Conservation (phyloP, 2,797 vertebrate species). For the Acanthurus lineatus region DNA sequence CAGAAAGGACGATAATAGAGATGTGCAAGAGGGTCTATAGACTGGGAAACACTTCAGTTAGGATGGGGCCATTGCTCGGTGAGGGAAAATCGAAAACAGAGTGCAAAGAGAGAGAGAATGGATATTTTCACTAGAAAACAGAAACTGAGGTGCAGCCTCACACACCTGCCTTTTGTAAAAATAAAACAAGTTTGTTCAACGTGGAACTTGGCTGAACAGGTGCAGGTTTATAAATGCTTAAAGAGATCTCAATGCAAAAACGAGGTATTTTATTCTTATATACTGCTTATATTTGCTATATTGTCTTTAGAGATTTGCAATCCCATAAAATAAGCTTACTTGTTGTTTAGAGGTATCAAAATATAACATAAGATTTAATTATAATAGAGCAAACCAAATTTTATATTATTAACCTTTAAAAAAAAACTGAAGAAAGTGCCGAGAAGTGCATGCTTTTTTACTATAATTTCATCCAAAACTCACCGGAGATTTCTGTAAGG, state of each 20-base stretch:
- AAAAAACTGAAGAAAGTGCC: neutral
- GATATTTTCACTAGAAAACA: slow-evolving; percentile 1
- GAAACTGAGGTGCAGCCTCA: neutral
- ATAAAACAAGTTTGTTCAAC: slow-evolving; percentile 21
- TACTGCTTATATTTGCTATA: too few relatives aligned
- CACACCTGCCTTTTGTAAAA: slow-evolving; percentile 3
- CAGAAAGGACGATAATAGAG: slow-evolving; percentile 32
- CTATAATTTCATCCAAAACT: slow-evolving; percentile 66
- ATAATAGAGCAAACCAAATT: neutral
- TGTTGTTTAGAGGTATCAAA: neutral
- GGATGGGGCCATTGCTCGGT: slow-evolving; percentile 17
- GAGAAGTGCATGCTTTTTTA: neutral
- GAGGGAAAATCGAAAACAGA: neutral
- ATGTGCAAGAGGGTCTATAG: slow-evolving; percentile 14
- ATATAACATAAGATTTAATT: neutral
- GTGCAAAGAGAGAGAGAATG: neutral
- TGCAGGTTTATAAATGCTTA: slow-evolving; percentile 21
- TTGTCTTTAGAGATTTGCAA: neutral
- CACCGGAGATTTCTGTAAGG: slow-evolving; percentile 95
- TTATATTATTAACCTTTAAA: neutral
- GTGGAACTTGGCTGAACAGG: slow-evolving; percentile 15
- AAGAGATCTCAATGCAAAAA: neutral
- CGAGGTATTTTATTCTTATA: neutral
- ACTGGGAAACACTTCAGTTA: slow-evolving; percentile 28
- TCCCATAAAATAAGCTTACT: neutral